A percentile compares a stretch with the other conserved stretches of the same genome.
These are phyloP conservation scores for Oostethus manadensis DNA, from an alignment of 2,113 vertebrate species.

Conservation along the genomic window DNA sequence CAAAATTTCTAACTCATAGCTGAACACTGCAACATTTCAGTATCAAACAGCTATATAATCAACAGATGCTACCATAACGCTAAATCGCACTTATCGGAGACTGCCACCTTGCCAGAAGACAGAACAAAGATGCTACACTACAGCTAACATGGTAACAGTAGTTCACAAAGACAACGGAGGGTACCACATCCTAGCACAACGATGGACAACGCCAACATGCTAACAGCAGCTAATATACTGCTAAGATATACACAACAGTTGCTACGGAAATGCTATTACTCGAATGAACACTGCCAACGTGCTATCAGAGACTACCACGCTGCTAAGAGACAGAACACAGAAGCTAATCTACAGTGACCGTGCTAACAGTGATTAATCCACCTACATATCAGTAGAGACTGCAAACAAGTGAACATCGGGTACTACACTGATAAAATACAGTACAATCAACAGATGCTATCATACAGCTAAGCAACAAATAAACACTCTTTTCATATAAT, in stretches of 20 bases:
- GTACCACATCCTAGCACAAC: neutral
- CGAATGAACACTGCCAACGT: neutral
- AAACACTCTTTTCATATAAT: no score
- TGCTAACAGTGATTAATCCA: neutral
- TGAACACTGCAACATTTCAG: no score
- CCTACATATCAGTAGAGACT: no score
- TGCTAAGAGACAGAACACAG: neutral
- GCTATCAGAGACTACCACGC: neutral
- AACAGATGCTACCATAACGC: no score
- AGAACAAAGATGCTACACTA: neutral
- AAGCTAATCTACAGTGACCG: neutral
- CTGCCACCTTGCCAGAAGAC: neutral
- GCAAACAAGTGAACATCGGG: no score
- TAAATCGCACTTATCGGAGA: neutral
- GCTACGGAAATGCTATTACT: neutral
- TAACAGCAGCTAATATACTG: neutral
- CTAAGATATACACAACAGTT: neutral
- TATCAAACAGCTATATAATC: no score
- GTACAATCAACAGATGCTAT: no score
- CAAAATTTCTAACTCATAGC: no score
- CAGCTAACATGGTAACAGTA: no score
- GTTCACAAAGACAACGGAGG: neutral
- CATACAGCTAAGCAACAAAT: no score
- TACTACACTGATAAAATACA: neutral
- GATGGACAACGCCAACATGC: neutral